Evolutionary conservation across 2,888 invertebrate species (phyloP), one percentile per base, ranked within the genome.

Genomic region (Yponomeuta cagnagella): DNA sequence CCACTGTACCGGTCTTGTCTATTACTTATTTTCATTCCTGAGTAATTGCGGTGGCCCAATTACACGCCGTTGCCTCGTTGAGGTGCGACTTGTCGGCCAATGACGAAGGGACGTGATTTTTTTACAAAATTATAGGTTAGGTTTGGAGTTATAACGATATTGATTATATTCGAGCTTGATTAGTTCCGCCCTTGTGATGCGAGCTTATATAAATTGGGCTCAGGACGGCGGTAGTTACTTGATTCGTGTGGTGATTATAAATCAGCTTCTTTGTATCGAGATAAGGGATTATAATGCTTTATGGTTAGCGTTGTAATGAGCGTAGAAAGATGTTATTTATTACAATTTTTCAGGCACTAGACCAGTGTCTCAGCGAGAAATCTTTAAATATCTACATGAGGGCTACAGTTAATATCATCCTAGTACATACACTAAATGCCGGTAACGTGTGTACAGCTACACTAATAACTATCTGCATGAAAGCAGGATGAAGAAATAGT

Each of bases 31-130:
- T 76, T 78, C 81, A 85, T 86, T 83, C 85, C 85, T 72, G 70
- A 78, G 81, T 86, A 85, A 86, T 86, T 81, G 81, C 77, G 74
- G 75, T 75, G 77, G 63, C 77, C 82, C 80, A 83, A 83, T 85
- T 85, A 84, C 76, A 78, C 71, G 75, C 65, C 63, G 64, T 52
- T 67, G 68, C 72, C 77, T 73, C 72, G 76, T 77, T 78, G 79
- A 77, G 78, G 78, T 77, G 79, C 78, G 77, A 73, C 69, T 58
- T 74, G 73, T 73, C 68, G 10, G 23, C 12, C 52, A 52, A 58
- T 30, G 10, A 58, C 31, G 58, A 58, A 8, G 48, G 68, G 23
- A 68, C 68, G 37, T 68, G 48, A 33, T 65, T 68, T 68, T 30
- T 65, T 65, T 31, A 30, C 33, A 5, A 65, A 65, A 65, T 65